phyloP scores from a whole-genome alignment of 2,797 vertebrate species.

The Cyclura pinguis region DNA sequence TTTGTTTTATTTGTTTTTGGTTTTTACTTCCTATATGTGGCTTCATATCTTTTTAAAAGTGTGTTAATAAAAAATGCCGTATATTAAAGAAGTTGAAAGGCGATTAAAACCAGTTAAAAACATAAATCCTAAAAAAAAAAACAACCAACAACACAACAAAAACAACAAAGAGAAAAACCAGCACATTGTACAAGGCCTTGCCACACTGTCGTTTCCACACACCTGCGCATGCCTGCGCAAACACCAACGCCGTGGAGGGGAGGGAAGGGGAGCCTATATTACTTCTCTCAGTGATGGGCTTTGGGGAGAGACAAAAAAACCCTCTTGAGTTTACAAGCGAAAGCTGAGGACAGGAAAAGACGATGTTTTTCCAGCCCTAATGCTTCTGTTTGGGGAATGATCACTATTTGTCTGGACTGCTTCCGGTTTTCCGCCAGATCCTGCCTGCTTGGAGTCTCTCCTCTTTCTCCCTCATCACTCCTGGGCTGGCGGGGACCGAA shows the following conservation, averaged over 20 bases:
- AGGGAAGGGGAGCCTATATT: background rate
- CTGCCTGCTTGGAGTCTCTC: background rate
- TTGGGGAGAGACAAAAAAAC: accelerated
- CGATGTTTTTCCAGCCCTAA: background rate
- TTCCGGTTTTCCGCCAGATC: constrained; percentile 44
- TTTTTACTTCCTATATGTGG: no score
- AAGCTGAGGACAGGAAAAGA: constrained; percentile 14
- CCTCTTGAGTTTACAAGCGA: accelerated
- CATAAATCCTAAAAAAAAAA: background rate
- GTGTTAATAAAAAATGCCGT: no score
- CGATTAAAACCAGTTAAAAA: no score
- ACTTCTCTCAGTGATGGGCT: background rate
- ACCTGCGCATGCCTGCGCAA: background rate
- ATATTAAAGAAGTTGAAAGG: no score
- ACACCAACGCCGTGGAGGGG: background rate
- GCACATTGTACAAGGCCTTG: background rate
- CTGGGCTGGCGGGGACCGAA: constrained; percentile 26
- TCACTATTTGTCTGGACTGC: constrained; percentile 43
- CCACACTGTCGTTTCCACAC: background rate
- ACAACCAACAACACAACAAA: no score
- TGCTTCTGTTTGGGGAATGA: constrained; percentile 26
- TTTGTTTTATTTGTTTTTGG: no score
- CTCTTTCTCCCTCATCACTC: background rate
- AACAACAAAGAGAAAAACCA: background rate
- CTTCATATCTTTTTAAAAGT: no score